These are phyloP conservation scores for Ommatoiulus sabulosus DNA, from an alignment of 2,888 invertebrate species.

Conservation along the genomic window DNA sequence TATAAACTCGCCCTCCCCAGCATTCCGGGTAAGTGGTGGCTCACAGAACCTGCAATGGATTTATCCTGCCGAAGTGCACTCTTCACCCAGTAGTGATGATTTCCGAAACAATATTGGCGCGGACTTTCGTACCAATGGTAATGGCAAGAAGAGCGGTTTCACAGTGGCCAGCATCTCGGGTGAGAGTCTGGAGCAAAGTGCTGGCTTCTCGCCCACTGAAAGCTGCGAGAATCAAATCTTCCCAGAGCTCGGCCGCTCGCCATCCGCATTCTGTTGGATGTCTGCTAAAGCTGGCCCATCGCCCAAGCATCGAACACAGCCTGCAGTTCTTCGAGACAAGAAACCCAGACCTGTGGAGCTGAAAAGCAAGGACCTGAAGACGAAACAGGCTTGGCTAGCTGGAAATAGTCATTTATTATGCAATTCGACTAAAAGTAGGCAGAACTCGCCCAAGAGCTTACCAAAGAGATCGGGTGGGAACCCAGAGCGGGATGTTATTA, in stretches of 20 bases:
- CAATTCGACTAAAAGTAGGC: not conserved
- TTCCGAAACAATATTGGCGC: constrained; percentile 21
- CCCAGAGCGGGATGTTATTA: not conserved
- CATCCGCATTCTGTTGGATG: constrained; percentile 60
- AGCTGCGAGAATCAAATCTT: constrained; percentile 59
- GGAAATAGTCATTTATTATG: not conserved
- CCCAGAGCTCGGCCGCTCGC: constrained; percentile 62
- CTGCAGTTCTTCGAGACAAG: not conserved
- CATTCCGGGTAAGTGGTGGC: constrained; percentile 68
- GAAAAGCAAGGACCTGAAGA: not conserved
- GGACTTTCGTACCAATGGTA: constrained; percentile 12
- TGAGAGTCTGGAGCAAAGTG: constrained; percentile 60
- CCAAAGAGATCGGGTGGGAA: not conserved
- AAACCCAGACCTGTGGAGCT: not conserved
- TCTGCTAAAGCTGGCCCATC: not conserved
- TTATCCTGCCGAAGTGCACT: constrained; percentile 74
- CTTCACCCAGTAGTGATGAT: constrained; percentile 55
- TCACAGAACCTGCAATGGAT: constrained; percentile 70
- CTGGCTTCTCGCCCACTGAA: constrained; percentile 58
- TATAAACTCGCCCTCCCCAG: constrained; percentile 73
- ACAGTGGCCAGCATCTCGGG: constrained; percentile 59
- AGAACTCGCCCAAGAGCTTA: not conserved
- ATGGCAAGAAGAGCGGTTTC: constrained; percentile 38
- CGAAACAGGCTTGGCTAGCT: not conserved
- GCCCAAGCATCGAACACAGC: constrained; percentile 51